Evolutionary conservation across 2,888 invertebrate species (phyloP).

Genomic region (Athrips mouffetella): DNA sequence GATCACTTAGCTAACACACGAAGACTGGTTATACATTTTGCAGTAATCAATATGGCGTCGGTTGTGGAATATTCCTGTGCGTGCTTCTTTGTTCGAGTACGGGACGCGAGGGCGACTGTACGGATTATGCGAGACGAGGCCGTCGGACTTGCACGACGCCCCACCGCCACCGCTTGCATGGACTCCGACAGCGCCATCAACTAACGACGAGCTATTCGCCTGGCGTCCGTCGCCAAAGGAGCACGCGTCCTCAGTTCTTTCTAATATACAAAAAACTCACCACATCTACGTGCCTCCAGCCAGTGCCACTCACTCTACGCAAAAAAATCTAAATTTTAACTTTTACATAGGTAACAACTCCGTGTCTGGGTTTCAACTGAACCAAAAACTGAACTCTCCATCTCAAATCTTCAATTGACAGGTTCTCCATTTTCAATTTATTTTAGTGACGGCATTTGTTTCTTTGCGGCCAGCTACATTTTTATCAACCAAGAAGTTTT

Average conservation of each 20-base stretch:
- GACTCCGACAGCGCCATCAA: conserved; percentile 23
- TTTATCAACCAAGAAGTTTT: conserved; percentile 12
- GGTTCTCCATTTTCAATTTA: not conserved
- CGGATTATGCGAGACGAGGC: conserved; percentile 33
- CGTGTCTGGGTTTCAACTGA: too few relatives aligned
- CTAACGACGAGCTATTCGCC: conserved; percentile 9
- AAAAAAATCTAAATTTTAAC: too few relatives aligned
- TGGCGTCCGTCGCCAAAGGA: conserved; percentile 5
- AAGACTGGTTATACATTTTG: conserved; percentile 36
- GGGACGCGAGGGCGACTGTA: conserved; percentile 30
- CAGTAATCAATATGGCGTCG: conserved; percentile 34
- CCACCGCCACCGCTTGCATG: conserved; percentile 38
- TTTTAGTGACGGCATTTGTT: conserved; percentile 33
- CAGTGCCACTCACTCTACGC: not conserved
- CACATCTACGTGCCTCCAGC: not conserved
- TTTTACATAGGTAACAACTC: too few relatives aligned
- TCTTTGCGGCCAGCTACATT: conserved; percentile 26
- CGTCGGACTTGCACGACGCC: conserved; percentile 49
- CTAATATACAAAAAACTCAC: not conserved
- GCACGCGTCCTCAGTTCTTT: conserved; percentile 24
- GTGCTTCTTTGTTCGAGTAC: conserved; percentile 46
- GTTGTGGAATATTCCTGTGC: conserved; percentile 30
- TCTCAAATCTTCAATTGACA: too few relatives aligned
- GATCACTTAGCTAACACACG: conserved; percentile 20
- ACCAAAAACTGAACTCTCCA: too few relatives aligned